Base-by-base conservation (phyloP, 64 coral and sea anemone genomes). In the Dendrophyllia cribrosa region DNA sequence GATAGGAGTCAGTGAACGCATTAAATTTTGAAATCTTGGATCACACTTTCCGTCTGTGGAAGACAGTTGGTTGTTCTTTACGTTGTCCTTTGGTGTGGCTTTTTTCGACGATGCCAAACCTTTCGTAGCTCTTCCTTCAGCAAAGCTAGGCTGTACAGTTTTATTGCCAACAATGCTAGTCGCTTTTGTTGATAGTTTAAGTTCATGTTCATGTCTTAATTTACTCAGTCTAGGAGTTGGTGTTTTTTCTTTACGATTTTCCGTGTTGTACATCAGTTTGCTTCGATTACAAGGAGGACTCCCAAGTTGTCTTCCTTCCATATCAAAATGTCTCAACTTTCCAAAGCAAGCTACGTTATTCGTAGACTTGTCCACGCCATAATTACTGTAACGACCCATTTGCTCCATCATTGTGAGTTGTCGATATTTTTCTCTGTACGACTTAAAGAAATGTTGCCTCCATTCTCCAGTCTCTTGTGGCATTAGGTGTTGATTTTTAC, bases 1-100 rank as follows among this genome's bases (percentile, higher is more conserved):
- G 22, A 68, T 68, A 50, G 80, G 80, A 51, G 63, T 84, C 8
- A 84, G 62, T 51, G 62, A 48, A 4, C 44, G 80, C 11, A 84
- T 6, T 5, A 84, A 13, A 7, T 23, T 84, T 84, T 84, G 43
- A 84, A 84, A 84, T 67, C 80, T 84, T 68, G 80, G 62, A 23
- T 84, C 80, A 51, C 19, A 9, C 21, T 20, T 84, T 51, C 43
- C 45, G 21, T 84, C 80, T 43, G 11, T 14, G 3, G 43, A 46
- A 20, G 59, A 22, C 0, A 80, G 9, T 12, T 66, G 79, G 17
- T 43, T 20, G 17, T 65, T n/a, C 6, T 5, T 11, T 83, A 20
- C 60, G 49, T 25, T 17, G 17, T 16, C 9, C 79, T 83, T 83
- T 48, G 59, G 3, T 50, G 15, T 20, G 4, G 43, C 10, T 4